Evolutionary conservation across 37 sponge, comb jelly and placozoan genomes (phyloP).

Genomic region (Mnemiopsis leidyi): DNA sequence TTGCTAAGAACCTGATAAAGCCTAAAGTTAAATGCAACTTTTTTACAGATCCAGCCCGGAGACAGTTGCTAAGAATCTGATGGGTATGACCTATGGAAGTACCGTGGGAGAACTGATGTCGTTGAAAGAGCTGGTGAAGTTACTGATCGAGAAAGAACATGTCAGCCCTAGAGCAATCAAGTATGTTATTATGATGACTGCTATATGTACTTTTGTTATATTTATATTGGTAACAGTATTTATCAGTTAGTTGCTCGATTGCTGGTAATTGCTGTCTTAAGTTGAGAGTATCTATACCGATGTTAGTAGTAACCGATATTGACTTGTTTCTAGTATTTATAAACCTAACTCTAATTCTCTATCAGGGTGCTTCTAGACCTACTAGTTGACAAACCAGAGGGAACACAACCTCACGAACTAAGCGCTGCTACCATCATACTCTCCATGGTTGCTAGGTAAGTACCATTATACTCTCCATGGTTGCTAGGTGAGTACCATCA

Average conservation of each 20-base stretch:
- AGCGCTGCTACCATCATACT: slow-evolving; percentile 3
- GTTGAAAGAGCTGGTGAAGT: slow-evolving; percentile 74
- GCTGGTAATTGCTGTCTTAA: too few species aligned
- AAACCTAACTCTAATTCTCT: not conserved
- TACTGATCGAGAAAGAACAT: slow-evolving; percentile 68
- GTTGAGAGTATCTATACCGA: too few species aligned
- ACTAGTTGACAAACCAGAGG: not conserved
- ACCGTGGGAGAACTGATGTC: slow-evolving; percentile 75
- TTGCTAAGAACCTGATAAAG: slow-evolving; percentile 70
- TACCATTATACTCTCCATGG: too few species aligned
- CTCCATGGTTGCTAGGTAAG: slow-evolving; percentile 48
- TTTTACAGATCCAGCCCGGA: slow-evolving; percentile 29
- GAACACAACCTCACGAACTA: not conserved
- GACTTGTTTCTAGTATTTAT: too few species aligned
- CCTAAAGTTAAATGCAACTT: too few species aligned
- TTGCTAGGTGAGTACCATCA: too few species aligned
- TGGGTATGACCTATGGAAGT: slow-evolving; percentile 65
- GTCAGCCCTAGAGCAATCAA: slow-evolving; percentile 66
- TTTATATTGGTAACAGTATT: too few species aligned
- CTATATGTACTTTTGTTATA: too few species aligned
- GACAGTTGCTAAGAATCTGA: slow-evolving; percentile 67
- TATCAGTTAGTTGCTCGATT: too few species aligned
- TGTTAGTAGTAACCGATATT: too few species aligned
- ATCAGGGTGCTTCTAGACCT: slow-evolving; percentile 27
- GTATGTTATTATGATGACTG: not conserved